A percentile compares a stretch with the other conserved stretches of the same genome.
These are phyloP conservation scores for Camponotus floridanus DNA, from an alignment of 1,140 invertebrate genomes.

Conservation along the genomic window DNA sequence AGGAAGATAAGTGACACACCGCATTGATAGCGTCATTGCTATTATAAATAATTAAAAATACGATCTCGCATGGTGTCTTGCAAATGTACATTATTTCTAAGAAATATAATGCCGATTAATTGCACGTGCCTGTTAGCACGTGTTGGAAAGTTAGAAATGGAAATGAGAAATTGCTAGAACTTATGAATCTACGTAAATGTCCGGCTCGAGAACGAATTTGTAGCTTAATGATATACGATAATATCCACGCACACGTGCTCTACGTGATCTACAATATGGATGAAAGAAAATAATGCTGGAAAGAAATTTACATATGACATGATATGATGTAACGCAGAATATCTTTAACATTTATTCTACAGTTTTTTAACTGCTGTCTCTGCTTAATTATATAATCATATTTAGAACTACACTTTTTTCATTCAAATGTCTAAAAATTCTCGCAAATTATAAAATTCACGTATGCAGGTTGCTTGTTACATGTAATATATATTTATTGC, in stretches of 20 bases:
- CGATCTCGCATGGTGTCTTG: background rate
- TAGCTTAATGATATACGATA: background rate
- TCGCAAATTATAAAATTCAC: background rate
- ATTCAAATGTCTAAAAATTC: background rate
- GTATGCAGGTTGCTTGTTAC: background rate
- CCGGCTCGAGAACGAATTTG: background rate
- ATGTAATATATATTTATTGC: background rate
- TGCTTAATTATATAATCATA: background rate
- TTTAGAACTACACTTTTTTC: background rate
- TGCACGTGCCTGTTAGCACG: slow-evolving; percentile 19
- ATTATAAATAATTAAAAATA: slow-evolving; percentile 23
- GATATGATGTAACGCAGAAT: background rate
- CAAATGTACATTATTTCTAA: no score
- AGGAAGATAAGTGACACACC: background rate
- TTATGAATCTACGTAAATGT: background rate
- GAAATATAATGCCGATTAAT: background rate
- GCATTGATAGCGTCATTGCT: no score
- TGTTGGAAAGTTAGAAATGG: slow-evolving; percentile 6
- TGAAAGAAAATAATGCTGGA: background rate
- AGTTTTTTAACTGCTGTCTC: no score
- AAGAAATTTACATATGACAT: background rate
- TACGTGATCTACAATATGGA: background rate
- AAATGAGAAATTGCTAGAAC: background rate
- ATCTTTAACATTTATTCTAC: background rate
- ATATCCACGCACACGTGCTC: background rate